Conservation (phyloP, 1,140 invertebrate species). For the Hermetia illucens region DNA sequence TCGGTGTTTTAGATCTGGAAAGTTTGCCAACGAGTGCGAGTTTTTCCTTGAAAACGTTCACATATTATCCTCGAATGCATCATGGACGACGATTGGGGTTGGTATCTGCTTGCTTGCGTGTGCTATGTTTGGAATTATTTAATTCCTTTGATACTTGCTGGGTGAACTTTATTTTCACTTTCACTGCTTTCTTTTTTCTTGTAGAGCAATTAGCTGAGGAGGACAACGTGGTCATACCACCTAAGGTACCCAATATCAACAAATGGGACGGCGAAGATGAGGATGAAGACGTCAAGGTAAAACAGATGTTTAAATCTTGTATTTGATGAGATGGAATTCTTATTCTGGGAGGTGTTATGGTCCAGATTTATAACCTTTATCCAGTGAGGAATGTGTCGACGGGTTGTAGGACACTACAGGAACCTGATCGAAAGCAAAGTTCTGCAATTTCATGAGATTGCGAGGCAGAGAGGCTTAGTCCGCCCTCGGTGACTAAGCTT, state of each 20-base stretch:
- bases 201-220: slow-evolving; percentile 24
- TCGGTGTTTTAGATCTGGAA: no score
- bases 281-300: slow-evolving; percentile 70
- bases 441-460: no score
- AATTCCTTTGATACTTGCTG: no score
- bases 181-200: slow-evolving; percentile 5
- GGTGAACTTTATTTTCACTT: slow-evolving; percentile 9
- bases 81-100: slow-evolving; percentile 30
- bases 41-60: no score
- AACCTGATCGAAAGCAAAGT: no score
- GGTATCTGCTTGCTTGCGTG: slow-evolving; percentile 18
- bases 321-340: neutral
- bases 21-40: no score
- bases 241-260: slow-evolving; percentile 32
- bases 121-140: slow-evolving; percentile 19
- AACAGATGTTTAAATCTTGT: neutral
- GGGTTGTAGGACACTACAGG: no score
- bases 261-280: slow-evolving; percentile 85
- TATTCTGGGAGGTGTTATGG: neutral
- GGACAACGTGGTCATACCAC: slow-evolving; percentile 18
- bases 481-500: no score
- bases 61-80: no score
- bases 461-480: no score
- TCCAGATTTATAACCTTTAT: neutral
- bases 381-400: no score